Base-by-base conservation (phyloP, 2,888 invertebrate species). In the Linnaemya tessellans region DNA sequence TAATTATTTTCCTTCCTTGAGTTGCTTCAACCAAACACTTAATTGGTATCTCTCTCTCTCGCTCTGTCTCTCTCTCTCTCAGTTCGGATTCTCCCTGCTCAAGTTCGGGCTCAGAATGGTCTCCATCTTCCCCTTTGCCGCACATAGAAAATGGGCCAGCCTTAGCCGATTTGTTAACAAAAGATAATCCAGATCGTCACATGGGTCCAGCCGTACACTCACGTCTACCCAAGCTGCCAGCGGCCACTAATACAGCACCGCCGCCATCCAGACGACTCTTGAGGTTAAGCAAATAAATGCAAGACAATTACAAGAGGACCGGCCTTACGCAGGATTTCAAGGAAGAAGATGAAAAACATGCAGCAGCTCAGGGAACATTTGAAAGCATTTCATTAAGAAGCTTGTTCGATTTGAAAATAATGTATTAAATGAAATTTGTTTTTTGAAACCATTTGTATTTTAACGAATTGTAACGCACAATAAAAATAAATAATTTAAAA, bases 41-140 rank as follows among this genome's bases (percentile, higher is more conserved):
- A 38, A 13, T 38, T 30, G 11, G 18, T 18, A 38, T 18, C 9
- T 1, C 22, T 35, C 13, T 56, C 4, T 15, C 13, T 9, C n/a
- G 20, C 0, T 68, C 0, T 3, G 25, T 30, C 71, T 15, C 13
- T 9, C n/a, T 35, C 0, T 68, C 0, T 3, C 35, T 30, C 71
- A 92, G 92, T 15, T 91, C 92, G 25, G 92, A 92, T 86, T 92
- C 92, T 9, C 92, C 93, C 4, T 91, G 92, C 41, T 93, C 93
- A 56, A 92, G 93, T 85, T 93, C 93, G 9, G 90, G 93, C 54
- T 93, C 93, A 0, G 93, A 93, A 83, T 93, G 93, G 93, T 91
- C 92, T 9, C 91, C 92, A 35, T 91, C 91, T 75, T 92, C 93
- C 35, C 92, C 92, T 4, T 87, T 92, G 83, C 91, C 92, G 5